Evolutionary conservation across 53 echinoderm and acorn worm genomes (phyloP).

Genomic region (Hippasteria phrygiana): DNA sequence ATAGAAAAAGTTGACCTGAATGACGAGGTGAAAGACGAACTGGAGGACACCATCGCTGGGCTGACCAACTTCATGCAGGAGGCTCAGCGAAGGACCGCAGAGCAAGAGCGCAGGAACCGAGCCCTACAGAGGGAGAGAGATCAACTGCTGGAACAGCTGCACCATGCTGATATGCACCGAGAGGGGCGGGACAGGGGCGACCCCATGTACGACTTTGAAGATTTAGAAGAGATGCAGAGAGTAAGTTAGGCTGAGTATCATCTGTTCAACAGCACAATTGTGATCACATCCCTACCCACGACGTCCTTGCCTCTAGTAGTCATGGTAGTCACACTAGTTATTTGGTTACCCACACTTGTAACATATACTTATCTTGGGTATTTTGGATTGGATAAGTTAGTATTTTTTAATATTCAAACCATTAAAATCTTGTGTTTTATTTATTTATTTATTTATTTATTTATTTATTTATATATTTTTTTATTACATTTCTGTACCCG

Average conservation of each 20-base stretch:
- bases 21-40: conserved; percentile 84
- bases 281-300: no score
- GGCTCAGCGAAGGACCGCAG: conserved; percentile 73
- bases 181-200: conserved; percentile 15
- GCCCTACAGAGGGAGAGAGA: conserved; percentile 83
- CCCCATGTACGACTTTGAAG: not conserved
- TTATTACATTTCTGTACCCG: no score
- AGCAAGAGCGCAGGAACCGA: conserved; percentile 73
- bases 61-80: conserved; percentile 84
- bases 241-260: conserved; percentile 66
- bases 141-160: conserved; percentile 63
- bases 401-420: no score
- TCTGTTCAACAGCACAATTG: no score
- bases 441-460: no score
- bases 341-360: no score
- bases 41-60: conserved; percentile 80
- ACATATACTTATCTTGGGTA: no score
- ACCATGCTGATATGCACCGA: conserved; percentile 51
- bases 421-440: no score
- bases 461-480: no score
- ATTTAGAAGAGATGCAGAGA: conserved; percentile 73
- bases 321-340: no score
- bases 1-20: conserved; percentile 86
- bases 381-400: no score
- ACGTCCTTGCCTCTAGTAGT: no score